Conservation (phyloP, 2,797 vertebrate species). For the Microctenopoma stevenorrisi region DNA sequence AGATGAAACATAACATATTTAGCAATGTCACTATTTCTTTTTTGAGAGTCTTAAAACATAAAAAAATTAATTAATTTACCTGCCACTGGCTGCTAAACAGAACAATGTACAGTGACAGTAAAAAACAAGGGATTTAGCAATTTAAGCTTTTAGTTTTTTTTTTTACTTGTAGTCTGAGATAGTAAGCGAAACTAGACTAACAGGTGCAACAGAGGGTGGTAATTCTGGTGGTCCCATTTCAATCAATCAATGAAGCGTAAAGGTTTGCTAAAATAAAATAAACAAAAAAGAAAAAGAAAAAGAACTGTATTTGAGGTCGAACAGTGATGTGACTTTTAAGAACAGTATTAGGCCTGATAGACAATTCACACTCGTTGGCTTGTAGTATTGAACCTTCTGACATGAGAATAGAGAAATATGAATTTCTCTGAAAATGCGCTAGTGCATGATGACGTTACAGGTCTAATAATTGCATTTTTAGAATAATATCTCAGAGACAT, state of each 20-base stretch:
- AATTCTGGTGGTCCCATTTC: too few relatives aligned
- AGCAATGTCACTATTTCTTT: not conserved
- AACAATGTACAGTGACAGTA: not conserved
- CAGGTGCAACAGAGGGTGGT: too few relatives aligned
- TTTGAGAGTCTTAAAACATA: not conserved
- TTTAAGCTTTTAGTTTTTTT: not conserved
- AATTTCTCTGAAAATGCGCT: conserved; percentile 29
- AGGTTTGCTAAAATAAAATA: not conserved
- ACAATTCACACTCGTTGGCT: conserved; percentile 7
- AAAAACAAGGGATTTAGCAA: not conserved
- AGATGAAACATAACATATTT: not conserved
- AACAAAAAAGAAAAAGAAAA: not conserved
- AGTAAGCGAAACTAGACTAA: too few relatives aligned
- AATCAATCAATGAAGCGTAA: too few relatives aligned
- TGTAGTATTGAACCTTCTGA: conserved; percentile 8
- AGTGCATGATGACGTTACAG: conserved; percentile 48
- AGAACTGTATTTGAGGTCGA: not conserved
- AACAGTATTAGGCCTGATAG: conserved; percentile 1
- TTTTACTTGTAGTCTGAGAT: too few relatives aligned
- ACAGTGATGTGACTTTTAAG: too few relatives aligned
- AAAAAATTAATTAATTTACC: not conserved
- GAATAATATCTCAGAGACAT: conserved; percentile 45
- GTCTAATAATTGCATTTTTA: conserved; percentile 46
- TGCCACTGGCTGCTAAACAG: not conserved
- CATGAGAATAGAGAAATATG: conserved; percentile 20